phyloP scores from a whole-genome alignment of 2,113 vertebrate species.

The Naja naja region DNA sequence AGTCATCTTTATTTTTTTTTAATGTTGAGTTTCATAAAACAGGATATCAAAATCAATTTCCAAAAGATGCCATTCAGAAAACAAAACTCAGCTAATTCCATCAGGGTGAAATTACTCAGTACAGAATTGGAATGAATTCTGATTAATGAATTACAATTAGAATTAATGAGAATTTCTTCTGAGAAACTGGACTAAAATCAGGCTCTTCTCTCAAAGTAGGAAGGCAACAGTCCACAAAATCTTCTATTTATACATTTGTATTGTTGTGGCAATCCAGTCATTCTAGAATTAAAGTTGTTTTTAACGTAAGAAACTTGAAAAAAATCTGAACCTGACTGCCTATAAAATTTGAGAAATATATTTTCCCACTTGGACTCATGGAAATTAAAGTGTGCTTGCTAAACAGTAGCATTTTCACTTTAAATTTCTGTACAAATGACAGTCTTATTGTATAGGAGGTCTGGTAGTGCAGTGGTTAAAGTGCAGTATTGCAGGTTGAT shows the following conservation, averaged over 20 bases:
- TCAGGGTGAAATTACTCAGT: not conserved
- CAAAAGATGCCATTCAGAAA: not conserved
- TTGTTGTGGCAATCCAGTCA: not conserved
- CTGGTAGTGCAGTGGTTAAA: not conserved
- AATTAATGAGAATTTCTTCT: not conserved
- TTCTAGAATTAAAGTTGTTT: not conserved
- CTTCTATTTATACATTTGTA: not conserved
- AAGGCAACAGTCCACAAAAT: not conserved
- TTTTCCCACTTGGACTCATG: not conserved
- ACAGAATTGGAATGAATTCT: not conserved
- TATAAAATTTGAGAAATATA: not conserved
- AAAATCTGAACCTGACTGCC: not conserved
- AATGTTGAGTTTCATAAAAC: not conserved
- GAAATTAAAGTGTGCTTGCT: not conserved
- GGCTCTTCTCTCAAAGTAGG: not conserved
- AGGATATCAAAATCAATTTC: not conserved
- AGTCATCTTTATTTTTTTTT: not conserved
- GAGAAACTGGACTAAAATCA: not conserved
- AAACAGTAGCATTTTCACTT: not conserved
- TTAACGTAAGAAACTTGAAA: not conserved
- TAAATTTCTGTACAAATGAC: not conserved
- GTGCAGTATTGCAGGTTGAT: not conserved
- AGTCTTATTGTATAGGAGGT: not conserved
- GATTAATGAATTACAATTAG: not conserved
- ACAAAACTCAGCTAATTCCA: not conserved